These are phyloP conservation scores for Dipodomys spectabilis DNA, from an alignment of 2,113 vertebrate species.

Conservation along the genomic window DNA sequence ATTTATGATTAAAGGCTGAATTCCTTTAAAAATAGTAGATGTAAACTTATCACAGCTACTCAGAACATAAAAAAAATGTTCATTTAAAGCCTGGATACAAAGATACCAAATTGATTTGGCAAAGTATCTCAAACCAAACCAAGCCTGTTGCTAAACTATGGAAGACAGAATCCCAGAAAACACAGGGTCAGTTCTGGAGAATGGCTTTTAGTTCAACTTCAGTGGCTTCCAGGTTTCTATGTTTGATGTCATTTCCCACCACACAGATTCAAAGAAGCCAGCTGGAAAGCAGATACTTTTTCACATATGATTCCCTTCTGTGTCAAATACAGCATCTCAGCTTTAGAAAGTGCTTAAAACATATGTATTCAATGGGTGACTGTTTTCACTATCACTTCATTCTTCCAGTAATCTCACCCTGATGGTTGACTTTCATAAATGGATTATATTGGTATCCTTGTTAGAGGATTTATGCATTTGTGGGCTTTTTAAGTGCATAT, in stretches of 20 bases:
- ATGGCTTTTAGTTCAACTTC: neutral
- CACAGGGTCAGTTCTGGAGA: neutral
- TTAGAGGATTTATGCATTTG: neutral
- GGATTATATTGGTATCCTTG: neutral
- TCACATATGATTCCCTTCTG: neutral
- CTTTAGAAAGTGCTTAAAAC: neutral
- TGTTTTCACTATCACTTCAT: neutral
- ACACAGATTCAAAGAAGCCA: neutral
- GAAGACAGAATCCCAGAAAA: neutral
- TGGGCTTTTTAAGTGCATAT: neutral
- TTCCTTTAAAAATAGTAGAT: conserved; percentile 77
- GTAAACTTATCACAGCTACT: conserved; percentile 62
- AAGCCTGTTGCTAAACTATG: neutral
- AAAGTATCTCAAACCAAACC: conserved; percentile 39
- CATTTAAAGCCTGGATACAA: conserved; percentile 59
- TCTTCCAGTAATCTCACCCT: neutral
- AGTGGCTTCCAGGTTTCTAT: neutral
- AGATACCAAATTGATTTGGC: conserved; percentile 63
- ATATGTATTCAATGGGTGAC: neutral
- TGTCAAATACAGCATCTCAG: neutral
- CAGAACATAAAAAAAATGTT: conserved; percentile 54
- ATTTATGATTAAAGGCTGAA: conserved; percentile 63
- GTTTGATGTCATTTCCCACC: neutral
- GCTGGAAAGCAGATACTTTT: neutral
- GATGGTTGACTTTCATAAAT: neutral